Evolutionary conservation across 2,888 invertebrate genomes (phyloP).

Genomic region (Ectemnius lituratus): DNA sequence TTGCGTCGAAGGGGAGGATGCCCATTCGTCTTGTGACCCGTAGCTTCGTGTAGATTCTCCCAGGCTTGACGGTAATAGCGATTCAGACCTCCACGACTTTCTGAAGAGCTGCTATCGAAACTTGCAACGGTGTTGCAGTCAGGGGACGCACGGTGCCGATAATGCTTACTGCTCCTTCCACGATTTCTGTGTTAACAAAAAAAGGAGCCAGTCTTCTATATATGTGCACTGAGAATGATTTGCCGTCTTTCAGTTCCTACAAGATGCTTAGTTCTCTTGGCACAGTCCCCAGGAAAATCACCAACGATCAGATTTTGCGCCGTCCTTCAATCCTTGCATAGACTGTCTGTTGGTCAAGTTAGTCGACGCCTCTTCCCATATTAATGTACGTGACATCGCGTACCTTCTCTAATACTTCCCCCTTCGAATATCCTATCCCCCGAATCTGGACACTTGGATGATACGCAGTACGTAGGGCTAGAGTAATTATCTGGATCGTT

Average conservation of each 20-base stretch:
- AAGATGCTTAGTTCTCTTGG: background rate
- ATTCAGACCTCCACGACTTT: constrained; percentile 89
- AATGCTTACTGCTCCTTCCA: constrained; percentile 87
- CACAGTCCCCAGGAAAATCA: no score
- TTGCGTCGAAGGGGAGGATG: constrained; percentile 83
- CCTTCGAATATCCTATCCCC: no score
- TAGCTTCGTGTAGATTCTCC: constrained; percentile 93
- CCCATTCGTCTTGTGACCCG: constrained; percentile 81
- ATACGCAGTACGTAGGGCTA: no score
- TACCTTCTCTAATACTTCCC: no score
- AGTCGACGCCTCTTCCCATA: no score
- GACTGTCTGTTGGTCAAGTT: no score
- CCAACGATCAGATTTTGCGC: no score
- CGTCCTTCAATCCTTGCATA: no score
- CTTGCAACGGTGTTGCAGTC: constrained; percentile 95
- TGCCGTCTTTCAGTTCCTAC: background rate
- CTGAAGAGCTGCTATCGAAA: constrained; percentile 92
- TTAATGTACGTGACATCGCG: no score
- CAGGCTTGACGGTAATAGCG: constrained; percentile 94
- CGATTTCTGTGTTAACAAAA: constrained; percentile 81
- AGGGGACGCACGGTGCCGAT: constrained; percentile 92
- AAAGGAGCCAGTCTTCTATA: background rate
- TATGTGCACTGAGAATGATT: background rate
- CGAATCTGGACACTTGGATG: no score
- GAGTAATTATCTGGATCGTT: no score